Percentiles rank a stretch among this genome's conserved stretches.
These are phyloP conservation scores for Esox niger DNA, from an alignment of 2,113 vertebrate genomes.

Conservation along the genomic window DNA sequence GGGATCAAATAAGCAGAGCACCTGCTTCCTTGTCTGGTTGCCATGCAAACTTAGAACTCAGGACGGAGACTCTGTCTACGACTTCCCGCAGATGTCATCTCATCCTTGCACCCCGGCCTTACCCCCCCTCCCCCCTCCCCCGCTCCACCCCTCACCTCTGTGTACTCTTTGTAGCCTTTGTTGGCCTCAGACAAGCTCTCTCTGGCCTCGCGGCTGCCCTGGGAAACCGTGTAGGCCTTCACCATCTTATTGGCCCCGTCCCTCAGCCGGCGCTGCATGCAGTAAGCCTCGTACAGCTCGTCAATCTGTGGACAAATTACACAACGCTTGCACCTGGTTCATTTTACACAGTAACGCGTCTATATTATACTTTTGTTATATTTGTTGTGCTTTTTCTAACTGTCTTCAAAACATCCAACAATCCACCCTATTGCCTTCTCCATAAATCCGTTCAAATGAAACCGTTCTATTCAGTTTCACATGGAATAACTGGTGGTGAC, in stretches of 20 bases:
- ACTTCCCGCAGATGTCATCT: neutral
- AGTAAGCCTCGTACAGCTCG: constrained; percentile 93
- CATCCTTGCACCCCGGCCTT: too few species aligned
- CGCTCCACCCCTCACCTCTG: constrained; percentile 79
- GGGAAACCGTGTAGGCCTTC: constrained; percentile 85
- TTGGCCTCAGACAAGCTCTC: constrained; percentile 91
- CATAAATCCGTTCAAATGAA: too few species aligned
- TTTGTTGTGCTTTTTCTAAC: too few species aligned
- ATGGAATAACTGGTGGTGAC: too few species aligned
- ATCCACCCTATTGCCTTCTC: too few species aligned
- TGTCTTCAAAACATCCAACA: too few species aligned
- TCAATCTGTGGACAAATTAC: constrained; percentile 78
- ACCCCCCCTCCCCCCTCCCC: neutral
- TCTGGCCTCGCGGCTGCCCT: constrained; percentile 84
- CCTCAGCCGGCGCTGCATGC: constrained; percentile 87
- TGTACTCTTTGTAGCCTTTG: constrained; percentile 93
- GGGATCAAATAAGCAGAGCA: neutral
- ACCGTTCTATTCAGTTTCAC: too few species aligned
- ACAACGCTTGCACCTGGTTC: neutral
- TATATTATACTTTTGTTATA: too few species aligned
- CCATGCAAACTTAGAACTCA: too few species aligned
- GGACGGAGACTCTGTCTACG: neutral
- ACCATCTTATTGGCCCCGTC: constrained; percentile 97
- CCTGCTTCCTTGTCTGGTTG: too few species aligned
- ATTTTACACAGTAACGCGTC: too few species aligned